Conservation (phyloP, 2,113 vertebrate genomes). For the Lota lota region DNA sequence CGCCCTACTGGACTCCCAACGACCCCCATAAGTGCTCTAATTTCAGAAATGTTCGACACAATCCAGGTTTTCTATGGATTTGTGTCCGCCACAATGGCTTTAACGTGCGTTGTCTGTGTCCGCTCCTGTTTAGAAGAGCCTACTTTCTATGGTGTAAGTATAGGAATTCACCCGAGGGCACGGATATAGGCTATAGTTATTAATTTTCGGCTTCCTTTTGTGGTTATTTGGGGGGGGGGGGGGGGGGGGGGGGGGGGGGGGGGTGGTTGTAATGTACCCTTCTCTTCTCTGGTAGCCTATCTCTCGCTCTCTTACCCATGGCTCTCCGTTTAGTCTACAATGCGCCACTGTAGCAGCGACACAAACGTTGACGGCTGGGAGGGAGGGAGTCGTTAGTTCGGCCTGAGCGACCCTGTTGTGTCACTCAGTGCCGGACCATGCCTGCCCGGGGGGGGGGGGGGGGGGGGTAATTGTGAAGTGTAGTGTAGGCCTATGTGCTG, state of each 20-base stretch:
- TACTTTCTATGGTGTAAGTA: conserved; percentile 5
- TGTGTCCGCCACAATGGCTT: too few relatives aligned
- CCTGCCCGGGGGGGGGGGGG: conserved; percentile 48
- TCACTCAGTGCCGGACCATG: conserved; percentile 48
- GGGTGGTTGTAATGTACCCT: not conserved
- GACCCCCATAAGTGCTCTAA: too few relatives aligned
- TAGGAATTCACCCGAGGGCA: conserved; percentile 46
- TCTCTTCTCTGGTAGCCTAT: not conserved
- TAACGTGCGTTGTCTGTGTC: conserved; percentile 15
- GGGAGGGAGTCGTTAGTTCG: conserved; percentile 71
- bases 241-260: too few relatives aligned
- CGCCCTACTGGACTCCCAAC: conserved; percentile 8
- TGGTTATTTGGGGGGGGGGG: too few relatives aligned
- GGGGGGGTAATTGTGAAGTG: conserved; percentile 55
- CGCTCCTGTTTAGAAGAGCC: conserved; percentile 23
- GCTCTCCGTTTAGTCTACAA: conserved; percentile 29
- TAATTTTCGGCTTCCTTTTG: conserved; percentile 19
- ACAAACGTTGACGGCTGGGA: conserved; percentile 64
- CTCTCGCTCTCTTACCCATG: conserved; percentile 7
- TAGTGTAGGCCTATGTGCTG: conserved; percentile 37
- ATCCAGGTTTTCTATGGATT: not conserved
- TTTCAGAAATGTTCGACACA: too few relatives aligned
- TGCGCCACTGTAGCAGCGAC: conserved; percentile 62
- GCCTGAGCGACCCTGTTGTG: conserved; percentile 66
- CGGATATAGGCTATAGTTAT: conserved; percentile 17